Percentiles rank a stretch among this genome's conserved stretches.
Evolutionary conservation across 2,797 vertebrate species (phyloP).

Genomic region (Tapirus indicus): DNA sequence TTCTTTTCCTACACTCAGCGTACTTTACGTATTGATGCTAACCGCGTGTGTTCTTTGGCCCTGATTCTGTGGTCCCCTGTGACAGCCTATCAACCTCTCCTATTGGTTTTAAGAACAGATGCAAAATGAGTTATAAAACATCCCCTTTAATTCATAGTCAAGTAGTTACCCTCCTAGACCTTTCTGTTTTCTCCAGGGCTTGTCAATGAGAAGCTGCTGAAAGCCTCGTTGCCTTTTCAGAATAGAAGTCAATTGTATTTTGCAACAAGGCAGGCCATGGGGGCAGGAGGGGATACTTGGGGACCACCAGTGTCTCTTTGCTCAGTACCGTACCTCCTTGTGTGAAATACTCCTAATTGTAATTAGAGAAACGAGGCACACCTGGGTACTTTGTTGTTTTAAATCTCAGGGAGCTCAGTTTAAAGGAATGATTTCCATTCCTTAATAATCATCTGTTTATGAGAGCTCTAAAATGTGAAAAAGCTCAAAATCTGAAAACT

Average conservation of each 20-base stretch:
- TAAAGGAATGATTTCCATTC: background rate
- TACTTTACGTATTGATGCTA: background rate
- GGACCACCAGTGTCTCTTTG: background rate
- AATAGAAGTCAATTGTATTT: background rate
- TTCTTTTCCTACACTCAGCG: background rate
- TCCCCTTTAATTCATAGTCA: background rate
- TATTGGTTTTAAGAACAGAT: background rate
- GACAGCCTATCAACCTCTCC: background rate
- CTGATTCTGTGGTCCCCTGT: background rate
- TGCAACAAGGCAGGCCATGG: background rate
- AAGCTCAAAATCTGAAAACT: background rate
- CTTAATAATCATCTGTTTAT: background rate
- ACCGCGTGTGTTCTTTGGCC: background rate
- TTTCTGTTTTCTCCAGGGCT: background rate
- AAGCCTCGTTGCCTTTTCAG: constrained; percentile 8
- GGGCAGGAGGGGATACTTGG: too few relatives aligned
- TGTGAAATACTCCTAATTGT: background rate
- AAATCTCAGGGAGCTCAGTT: background rate
- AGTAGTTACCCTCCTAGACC: background rate
- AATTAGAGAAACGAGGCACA: background rate
- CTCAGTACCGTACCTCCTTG: background rate
- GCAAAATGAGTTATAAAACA: background rate
- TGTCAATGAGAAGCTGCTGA: background rate
- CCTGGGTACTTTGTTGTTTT: background rate
- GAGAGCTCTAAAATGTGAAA: background rate